Evolutionary conservation across 1,140 invertebrate species (phyloP).

Genomic region (Heterodera schachtii): DNA sequence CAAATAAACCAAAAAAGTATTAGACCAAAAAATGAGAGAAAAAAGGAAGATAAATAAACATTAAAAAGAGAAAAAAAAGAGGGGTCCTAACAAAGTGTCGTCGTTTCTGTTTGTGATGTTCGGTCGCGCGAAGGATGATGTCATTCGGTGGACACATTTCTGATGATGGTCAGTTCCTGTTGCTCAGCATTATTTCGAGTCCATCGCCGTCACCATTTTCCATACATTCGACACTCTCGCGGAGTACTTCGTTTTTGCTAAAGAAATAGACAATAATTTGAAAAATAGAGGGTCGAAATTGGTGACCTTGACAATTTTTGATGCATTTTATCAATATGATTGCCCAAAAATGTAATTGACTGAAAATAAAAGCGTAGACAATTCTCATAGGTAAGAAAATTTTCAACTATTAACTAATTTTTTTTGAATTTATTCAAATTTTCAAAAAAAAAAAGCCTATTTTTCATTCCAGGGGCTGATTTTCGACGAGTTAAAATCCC

Average conservation of each 20-base stretch:
- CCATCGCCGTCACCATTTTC: slow-evolving; percentile 16
- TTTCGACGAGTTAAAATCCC: too few relatives aligned
- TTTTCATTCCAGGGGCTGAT: too few relatives aligned
- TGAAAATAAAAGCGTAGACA: too few relatives aligned
- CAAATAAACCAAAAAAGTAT: not conserved
- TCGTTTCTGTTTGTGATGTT: not conserved
- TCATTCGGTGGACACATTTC: not conserved
- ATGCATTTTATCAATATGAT: too few relatives aligned
- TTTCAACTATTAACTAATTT: too few relatives aligned
- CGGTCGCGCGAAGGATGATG: too few relatives aligned
- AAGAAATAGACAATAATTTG: not conserved
- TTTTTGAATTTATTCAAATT: too few relatives aligned
- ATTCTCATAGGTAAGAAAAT: too few relatives aligned
- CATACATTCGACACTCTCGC: slow-evolving; percentile 6
- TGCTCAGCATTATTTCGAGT: slow-evolving; percentile 12
- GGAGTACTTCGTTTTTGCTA: slow-evolving; percentile 22
- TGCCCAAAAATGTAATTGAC: too few relatives aligned
- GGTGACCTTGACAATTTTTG: too few relatives aligned
- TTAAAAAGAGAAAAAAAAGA: not conserved
- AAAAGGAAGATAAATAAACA: not conserved
- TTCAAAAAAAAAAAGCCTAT: not conserved
- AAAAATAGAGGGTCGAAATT: not conserved
- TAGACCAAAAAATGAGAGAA: not conserved
- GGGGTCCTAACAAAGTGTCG: not conserved
- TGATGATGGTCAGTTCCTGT: not conserved